Evolutionary conservation across 2,888 invertebrate genomes (phyloP).

Genomic region (Steromphala cineraria): DNA sequence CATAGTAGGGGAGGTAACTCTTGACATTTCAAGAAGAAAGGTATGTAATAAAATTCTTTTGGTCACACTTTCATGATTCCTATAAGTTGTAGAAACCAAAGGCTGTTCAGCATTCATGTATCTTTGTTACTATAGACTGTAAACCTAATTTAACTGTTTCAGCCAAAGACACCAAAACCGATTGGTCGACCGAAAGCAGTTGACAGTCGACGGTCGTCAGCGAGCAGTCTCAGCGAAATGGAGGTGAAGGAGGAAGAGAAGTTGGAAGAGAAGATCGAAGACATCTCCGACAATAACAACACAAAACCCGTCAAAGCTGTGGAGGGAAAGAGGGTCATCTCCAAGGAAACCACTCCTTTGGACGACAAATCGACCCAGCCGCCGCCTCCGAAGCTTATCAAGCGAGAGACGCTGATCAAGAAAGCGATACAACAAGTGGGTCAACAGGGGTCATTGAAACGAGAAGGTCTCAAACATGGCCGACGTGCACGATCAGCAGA

Average conservation of each 20-base stretch:
- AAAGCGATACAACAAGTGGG: conserved; percentile 25
- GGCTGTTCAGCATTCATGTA: no score
- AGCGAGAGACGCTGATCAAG: conserved; percentile 22
- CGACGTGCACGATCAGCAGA: background rate
- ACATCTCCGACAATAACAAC: background rate
- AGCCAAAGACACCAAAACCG: conserved; percentile 26
- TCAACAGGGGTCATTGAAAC: background rate
- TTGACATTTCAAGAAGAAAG: no score
- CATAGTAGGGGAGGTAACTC: no score
- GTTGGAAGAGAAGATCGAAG: background rate
- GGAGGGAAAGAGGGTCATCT: conserved; percentile 48
- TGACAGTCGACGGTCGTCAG: conserved; percentile 37
- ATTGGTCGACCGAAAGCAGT: conserved; percentile 24
- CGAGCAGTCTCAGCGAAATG: conserved; percentile 38
- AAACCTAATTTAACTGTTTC: background rate
- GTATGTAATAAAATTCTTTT: no score
- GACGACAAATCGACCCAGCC: background rate
- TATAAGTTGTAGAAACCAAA: no score
- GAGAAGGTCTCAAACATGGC: background rate
- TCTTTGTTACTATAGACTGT: no score
- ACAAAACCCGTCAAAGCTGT: conserved; percentile 32
- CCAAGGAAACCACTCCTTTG: conserved; percentile 36
- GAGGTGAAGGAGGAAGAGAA: conserved; percentile 24
- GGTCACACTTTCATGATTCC: no score
- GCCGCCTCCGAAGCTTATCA: background rate